Percentiles rank a stretch among this genome's conserved stretches.
phyloP scores from a whole-genome alignment of 2,797 vertebrate genomes.

The Eptatretus atami region DNA sequence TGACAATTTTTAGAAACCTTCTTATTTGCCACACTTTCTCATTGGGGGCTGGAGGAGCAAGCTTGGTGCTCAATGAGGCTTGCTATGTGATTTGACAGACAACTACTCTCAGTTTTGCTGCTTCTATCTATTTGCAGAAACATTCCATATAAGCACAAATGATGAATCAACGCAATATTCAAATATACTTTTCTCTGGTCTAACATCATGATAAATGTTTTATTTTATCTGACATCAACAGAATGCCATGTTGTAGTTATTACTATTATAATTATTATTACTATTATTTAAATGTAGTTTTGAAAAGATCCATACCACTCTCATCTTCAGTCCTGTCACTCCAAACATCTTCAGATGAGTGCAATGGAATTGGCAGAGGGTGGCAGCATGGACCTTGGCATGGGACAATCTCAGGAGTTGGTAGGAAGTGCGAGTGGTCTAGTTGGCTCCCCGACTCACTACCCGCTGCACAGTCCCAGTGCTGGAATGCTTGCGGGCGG shows the following conservation, averaged over 20 bases:
- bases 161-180: not conserved
- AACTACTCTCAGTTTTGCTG: not conserved
- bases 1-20: no score
- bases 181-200: conserved; percentile 7
- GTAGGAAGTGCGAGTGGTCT: not conserved
- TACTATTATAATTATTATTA: not conserved
- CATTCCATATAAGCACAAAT: not conserved
- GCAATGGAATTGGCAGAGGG: conserved; percentile 4
- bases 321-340: no score
- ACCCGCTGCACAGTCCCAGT: not conserved
- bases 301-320: not conserved
- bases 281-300: not conserved
- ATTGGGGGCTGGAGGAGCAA: no score
- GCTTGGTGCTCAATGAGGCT: no score
- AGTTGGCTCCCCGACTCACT: not conserved
- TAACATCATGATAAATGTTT: no score
- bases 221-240: conserved; percentile 8
- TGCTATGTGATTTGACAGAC: no score
- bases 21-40: no score
- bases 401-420: not conserved
- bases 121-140: not conserved
- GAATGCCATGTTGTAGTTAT: no score
- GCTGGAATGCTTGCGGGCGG: conserved; percentile 1
- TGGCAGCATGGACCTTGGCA: conserved; percentile 1
- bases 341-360: not conserved